phyloP scores from a whole-genome alignment of 2,888 invertebrate species.

The Carpatolechia fugitivella region DNA sequence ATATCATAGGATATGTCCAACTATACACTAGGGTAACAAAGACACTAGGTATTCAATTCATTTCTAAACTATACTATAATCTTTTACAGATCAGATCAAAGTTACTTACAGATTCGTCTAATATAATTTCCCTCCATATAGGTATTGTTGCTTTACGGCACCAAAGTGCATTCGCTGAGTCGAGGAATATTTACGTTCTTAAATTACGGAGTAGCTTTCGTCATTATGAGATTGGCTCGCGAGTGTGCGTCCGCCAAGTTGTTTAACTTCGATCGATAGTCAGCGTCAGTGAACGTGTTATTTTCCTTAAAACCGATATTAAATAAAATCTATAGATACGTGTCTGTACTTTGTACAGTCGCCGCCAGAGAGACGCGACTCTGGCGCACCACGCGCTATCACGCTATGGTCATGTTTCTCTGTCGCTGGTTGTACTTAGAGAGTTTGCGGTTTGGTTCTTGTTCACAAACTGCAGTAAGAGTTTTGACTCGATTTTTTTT shows the following conservation, averaged over 20 bases:
- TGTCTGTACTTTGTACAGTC: background rate
- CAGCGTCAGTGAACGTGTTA: background rate
- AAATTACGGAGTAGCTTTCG: background rate
- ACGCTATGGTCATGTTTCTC: background rate
- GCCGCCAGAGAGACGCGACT: no score
- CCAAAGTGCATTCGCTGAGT: no score
- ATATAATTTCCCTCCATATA: no score
- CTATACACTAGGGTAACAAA: background rate
- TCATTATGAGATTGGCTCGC: background rate
- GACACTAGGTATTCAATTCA: background rate
- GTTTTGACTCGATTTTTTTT: background rate
- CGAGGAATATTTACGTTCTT: background rate
- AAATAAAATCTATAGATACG: background rate
- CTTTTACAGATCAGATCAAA: background rate
- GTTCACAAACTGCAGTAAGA: background rate
- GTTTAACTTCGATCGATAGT: background rate
- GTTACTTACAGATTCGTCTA: background rate
- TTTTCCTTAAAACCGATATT: background rate
- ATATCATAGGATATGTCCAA: slow-evolving; percentile 11
- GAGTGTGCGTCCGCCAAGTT: background rate
- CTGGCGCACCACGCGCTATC: no score
- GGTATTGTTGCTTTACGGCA: no score
- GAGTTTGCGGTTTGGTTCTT: slow-evolving; percentile 3
- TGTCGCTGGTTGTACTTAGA: background rate
- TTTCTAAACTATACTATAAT: background rate